These are phyloP conservation scores for Bubo blakistoni DNA, from an alignment of 2,113 vertebrate genomes.

Conservation along the genomic window DNA sequence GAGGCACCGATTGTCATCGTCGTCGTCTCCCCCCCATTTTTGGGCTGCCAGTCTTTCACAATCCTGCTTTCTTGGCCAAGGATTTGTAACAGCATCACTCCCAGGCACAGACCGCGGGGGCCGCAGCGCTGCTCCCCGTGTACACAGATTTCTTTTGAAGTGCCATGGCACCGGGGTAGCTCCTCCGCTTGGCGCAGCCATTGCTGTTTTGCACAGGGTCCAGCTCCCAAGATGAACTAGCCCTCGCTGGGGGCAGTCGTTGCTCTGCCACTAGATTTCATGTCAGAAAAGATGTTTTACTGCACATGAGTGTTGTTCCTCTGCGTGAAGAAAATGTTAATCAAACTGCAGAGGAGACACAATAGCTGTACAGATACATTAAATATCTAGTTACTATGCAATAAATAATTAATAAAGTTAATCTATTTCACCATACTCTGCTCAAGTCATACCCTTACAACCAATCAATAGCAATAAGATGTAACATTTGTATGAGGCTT, in stretches of 20 bases:
- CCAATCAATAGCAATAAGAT: not conserved
- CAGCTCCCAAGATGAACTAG: not conserved
- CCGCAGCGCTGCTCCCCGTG: not conserved
- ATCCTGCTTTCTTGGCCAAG: not conserved
- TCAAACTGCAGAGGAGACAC: not conserved
- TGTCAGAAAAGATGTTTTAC: not conserved
- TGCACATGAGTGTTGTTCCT: not conserved
- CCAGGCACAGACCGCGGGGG: not conserved
- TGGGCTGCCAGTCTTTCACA: not conserved
- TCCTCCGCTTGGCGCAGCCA: not conserved
- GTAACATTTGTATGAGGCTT: not conserved
- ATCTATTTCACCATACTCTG: not conserved
- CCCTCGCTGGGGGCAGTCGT: not conserved
- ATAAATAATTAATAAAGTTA: slow-evolving; percentile 7
- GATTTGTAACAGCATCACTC: not conserved
- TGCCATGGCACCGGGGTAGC: accelerated
- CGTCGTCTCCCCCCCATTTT: no score
- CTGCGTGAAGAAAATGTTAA: not conserved
- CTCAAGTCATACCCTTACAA: not conserved
- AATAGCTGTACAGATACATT: not conserved
- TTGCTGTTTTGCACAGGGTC: not conserved
- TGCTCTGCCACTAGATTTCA: not conserved
- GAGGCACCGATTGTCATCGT: not conserved
- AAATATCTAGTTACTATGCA: not conserved
- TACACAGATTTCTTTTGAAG: not conserved